Evolutionary conservation across 2,113 vertebrate genomes (phyloP).

Genomic region (Tragelaphus scriptus): DNA sequence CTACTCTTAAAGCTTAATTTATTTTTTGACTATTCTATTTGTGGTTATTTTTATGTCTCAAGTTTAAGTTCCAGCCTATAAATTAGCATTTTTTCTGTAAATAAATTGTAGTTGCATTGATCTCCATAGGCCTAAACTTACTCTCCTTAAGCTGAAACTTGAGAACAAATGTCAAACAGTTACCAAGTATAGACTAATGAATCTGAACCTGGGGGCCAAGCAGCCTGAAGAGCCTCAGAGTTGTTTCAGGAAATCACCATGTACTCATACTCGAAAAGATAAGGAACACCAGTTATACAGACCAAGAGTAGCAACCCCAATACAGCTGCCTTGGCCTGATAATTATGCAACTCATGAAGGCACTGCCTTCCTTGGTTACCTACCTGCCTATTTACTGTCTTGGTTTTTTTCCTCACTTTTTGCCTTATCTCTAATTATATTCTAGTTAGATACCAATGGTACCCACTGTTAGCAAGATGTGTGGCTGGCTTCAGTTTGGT

Average conservation of each 20-base stretch:
- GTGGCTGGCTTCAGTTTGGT: not conserved
- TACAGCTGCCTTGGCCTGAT: not conserved
- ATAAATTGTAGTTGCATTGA: constrained; percentile 21
- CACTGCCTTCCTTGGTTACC: not conserved
- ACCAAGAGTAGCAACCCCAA: not conserved
- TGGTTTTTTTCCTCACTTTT: not conserved
- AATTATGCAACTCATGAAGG: not conserved
- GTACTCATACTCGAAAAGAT: not conserved
- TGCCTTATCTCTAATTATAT: not conserved
- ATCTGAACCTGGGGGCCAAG: not conserved
- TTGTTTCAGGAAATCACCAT: not conserved
- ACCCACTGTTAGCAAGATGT: not conserved
- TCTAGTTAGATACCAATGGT: not conserved
- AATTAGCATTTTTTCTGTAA: constrained; percentile 38
- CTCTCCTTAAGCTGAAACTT: not conserved
- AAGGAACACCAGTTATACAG: not conserved
- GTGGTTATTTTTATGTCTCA: constrained; percentile 38
- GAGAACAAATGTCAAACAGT: constrained; percentile 24
- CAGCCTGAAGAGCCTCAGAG: not conserved
- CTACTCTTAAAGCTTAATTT: constrained; percentile 21
- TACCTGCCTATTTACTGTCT: not conserved
- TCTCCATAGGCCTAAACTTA: not conserved
- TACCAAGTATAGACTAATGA: constrained; percentile 12
- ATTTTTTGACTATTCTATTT: not conserved
- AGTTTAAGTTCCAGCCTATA: constrained; percentile 32